Conservation (phyloP, 2,797 vertebrate species). For the Enteromius fasciolatus region DNA sequence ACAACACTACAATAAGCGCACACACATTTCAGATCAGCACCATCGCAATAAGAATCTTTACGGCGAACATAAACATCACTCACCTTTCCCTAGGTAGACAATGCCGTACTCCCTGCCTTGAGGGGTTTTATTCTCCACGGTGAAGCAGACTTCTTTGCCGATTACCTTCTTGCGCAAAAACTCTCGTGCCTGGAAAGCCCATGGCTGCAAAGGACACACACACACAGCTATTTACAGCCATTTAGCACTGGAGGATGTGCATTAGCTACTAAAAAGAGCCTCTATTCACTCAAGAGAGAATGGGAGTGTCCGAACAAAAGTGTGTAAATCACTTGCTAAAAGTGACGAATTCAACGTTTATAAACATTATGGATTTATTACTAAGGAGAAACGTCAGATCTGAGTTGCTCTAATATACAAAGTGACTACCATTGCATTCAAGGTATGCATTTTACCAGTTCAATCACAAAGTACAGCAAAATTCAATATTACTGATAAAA, state of each 20-base stretch:
- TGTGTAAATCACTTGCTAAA: background rate
- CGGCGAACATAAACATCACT: conserved; percentile 27
- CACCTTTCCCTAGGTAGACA: conserved; percentile 94
- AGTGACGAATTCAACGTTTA: background rate
- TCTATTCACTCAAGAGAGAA: background rate
- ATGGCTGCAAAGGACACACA: conserved; percentile 79
- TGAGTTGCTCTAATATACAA: background rate
- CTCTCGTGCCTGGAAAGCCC: conserved; percentile 95
- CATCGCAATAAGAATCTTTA: background rate
- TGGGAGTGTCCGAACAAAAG: background rate
- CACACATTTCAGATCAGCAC: background rate
- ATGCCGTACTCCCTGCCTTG: conserved; percentile 93
- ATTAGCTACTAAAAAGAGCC: background rate
- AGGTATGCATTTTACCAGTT: background rate
- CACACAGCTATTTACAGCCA: conserved; percentile 29
- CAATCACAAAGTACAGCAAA: background rate
- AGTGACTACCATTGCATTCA: background rate
- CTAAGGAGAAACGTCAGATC: background rate
- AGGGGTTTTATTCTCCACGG: conserved; percentile 91
- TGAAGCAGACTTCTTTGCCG: conserved; percentile 98
- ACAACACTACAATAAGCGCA: background rate
- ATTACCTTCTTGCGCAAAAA: conserved; percentile 97
- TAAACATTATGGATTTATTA: background rate
- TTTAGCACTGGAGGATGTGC: conserved; percentile 10
- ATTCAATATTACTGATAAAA: background rate